These are phyloP conservation scores for Poecilobothrus nobilitatus DNA, from an alignment of 2,888 invertebrate genomes.

Conservation along the genomic window DNA sequence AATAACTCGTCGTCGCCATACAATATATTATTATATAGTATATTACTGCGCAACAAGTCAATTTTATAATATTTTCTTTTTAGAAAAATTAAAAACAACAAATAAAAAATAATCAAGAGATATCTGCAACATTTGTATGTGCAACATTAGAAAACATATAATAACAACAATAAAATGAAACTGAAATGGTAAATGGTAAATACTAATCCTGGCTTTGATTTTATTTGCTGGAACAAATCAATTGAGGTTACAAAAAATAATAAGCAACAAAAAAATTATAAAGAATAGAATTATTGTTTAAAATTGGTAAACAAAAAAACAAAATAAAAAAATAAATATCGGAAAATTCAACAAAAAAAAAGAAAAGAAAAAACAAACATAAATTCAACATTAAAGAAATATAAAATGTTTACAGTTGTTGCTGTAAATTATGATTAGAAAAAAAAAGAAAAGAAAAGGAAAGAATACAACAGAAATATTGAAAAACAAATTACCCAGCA, in stretches of 20 bases:
- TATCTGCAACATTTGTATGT: background rate
- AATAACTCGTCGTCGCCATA: background rate
- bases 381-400: background rate
- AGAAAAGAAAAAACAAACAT: no score
- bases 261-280: no score
- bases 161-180: background rate
- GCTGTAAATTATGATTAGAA: background rate
- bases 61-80: background rate
- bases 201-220: background rate
- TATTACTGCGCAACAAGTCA: background rate
- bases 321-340: background rate
- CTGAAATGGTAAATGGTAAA: background rate
- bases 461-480: background rate
- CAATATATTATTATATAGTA: background rate
- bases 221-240: background rate
- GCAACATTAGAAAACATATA: background rate
- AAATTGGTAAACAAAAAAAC: background rate
- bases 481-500: slow-evolving; percentile 2
- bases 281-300: background rate
- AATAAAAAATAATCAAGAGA: background rate
- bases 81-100: background rate
- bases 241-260: background rate
- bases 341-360: background rate
- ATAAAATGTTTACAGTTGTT: background rate
- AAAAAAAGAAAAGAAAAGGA: background rate